Evolutionary conservation across 2,888 invertebrate species (phyloP), one percentile per base, ranked within the genome.

Genomic region (Melieria omissa): DNA sequence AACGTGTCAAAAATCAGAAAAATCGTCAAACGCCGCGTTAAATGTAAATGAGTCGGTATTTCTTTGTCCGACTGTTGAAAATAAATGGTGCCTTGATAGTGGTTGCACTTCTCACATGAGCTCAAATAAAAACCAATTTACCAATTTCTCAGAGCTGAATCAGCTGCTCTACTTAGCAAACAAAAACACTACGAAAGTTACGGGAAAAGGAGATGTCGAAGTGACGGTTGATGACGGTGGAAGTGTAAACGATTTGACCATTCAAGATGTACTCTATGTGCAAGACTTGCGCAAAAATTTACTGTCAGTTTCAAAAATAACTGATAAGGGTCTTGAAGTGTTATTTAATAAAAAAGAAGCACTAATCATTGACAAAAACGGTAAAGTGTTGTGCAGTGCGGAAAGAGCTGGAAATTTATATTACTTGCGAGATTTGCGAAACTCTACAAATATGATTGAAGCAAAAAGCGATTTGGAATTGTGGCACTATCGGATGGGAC

Each of bases 291-390:
- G 73, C 6, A 71, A 74, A 47, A 78, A 76, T 68, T 68, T 76
- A 12, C 60, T 77, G 42, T 77, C 74, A 3, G 68, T 76, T 7
- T 73, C 74, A 7, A 77, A 75, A 72, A 74, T 74, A 29, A 75
- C 72, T 3, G 69, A 72, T 4, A 66, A 65, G 42, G 77, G 75
- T 1, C 73, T 65, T 42, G 71, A 70, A 16, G 71, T 75, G 9
- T 44, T 60, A 12, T 76, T 74, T 70, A 29, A 52, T 10, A 69
- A 70, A 61, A 62, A 61, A 10, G 44, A 73, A 14, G 55, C 73
- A 12, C 10, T 66, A 46, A 49, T 75, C 5, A 42, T 46, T 12
- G 65, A 68, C 57, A 9, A 66, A 54, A 66, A 72, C 41, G 63
- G 70, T 12, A 58, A 74, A 16, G 55, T 67, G 12, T 58, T 65